These are phyloP conservation scores for Tenrec ecaudatus DNA, from an alignment of 2,113 vertebrate genomes.

Conservation along the genomic window DNA sequence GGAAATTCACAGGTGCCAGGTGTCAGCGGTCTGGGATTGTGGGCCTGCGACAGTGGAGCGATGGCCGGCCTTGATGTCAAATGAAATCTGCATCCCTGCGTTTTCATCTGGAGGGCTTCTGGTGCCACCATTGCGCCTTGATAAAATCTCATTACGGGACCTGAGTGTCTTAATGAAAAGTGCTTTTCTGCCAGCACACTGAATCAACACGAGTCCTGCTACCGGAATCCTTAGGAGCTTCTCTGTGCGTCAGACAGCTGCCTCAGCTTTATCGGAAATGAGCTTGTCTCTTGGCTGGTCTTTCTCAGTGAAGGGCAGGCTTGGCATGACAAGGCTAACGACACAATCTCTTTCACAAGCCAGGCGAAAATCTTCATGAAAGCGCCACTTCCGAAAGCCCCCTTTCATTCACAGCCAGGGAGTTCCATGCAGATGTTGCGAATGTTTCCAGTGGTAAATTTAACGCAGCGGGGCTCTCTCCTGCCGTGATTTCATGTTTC, in stretches of 20 bases:
- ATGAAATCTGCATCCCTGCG: background rate
- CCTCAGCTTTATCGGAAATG: constrained; percentile 60
- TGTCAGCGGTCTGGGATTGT: background rate
- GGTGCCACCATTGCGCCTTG: background rate
- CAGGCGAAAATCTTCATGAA: constrained; percentile 28
- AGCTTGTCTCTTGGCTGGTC: constrained; percentile 52
- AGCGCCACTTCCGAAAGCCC: constrained; percentile 8
- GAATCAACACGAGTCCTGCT: background rate
- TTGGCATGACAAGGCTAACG: background rate
- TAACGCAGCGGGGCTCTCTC: constrained; percentile 1
- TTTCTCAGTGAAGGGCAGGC: constrained; percentile 52
- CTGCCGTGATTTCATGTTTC: constrained; percentile 8
- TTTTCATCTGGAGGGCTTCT: constrained; percentile 50
- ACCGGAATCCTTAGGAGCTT: constrained; percentile 53
- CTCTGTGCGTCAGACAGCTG: constrained; percentile 50
- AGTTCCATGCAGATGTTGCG: background rate
- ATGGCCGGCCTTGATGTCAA: background rate
- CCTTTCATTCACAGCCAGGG: constrained; percentile 45
- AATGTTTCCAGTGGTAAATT: constrained; percentile 38
- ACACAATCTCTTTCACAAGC: constrained; percentile 41
- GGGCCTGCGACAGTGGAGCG: background rate
- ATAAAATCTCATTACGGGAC: constrained; percentile 49
- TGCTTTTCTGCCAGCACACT: constrained; percentile 54
- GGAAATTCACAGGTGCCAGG: background rate
- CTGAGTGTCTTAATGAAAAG: constrained; percentile 60